phyloP scores from a whole-genome alignment of 2,113 vertebrate genomes.

The Actenoides hombroni region DNA sequence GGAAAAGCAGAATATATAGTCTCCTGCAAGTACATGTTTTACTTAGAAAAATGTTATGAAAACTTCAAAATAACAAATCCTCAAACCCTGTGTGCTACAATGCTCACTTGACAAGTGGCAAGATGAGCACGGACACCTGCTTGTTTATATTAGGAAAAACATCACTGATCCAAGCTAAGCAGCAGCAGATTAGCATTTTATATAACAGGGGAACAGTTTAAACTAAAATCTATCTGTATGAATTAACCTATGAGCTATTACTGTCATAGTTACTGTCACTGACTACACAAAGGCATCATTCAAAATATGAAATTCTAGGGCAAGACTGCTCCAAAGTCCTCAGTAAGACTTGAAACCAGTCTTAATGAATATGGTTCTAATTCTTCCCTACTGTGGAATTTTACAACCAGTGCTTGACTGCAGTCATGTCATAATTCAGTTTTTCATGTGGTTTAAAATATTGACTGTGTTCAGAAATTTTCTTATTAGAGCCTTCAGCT shows the following conservation, averaged over 20 bases:
- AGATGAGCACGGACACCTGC: not conserved
- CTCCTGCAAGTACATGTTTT: not conserved
- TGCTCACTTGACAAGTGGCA: not conserved
- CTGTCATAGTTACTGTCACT: not conserved
- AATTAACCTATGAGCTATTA: not conserved
- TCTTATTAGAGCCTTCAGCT: not conserved
- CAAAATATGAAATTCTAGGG: not conserved
- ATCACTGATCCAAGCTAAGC: not conserved
- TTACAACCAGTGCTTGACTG: not conserved
- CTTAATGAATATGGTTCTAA: not conserved
- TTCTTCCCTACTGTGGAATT: not conserved
- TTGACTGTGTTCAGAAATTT: not conserved
- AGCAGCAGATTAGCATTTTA: not conserved
- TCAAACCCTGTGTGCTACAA: not conserved
- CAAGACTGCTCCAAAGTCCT: not conserved
- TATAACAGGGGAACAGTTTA: not conserved
- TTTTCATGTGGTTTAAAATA: not conserved
- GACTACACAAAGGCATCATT: not conserved
- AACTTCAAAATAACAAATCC: not conserved
- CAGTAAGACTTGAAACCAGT: not conserved
- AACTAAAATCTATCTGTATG: not conserved
- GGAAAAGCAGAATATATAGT: fast-evolving
- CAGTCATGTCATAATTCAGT: not conserved
- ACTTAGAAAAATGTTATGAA: not conserved
- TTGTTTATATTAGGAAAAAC: not conserved